Evolutionary conservation across 1,140 invertebrate genomes (phyloP).

Genomic region (Platorchestia sp.): DNA sequence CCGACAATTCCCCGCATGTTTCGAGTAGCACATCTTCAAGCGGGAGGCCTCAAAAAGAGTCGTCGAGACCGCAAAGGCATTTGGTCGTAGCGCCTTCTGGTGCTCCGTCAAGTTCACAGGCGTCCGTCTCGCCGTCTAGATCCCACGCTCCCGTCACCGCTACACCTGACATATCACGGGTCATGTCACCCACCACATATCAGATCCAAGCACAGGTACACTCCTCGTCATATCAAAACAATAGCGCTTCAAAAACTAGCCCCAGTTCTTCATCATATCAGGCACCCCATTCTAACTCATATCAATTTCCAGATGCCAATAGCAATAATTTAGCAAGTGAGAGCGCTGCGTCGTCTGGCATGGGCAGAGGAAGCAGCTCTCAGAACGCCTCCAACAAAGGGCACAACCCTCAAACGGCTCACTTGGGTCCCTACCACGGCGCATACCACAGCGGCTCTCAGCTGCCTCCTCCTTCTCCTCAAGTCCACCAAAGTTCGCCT

Average conservation of each 20-base stretch:
- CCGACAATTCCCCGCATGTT: neutral
- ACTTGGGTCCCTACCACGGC: neutral
- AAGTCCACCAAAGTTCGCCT: neutral
- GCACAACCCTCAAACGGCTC: neutral
- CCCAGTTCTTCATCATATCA: conserved; percentile 45
- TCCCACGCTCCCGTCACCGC: neutral
- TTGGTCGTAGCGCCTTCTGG: neutral
- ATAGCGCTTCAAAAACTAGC: conserved; percentile 18
- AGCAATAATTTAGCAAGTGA: conserved; percentile 33
- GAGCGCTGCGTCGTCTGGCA: neutral
- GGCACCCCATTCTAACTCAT: neutral
- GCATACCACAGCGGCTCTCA: neutral
- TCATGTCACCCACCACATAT: conserved; percentile 23
- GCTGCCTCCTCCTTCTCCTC: neutral
- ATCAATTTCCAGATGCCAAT: conserved; percentile 28
- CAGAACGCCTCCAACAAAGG: neutral
- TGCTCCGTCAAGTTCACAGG: neutral
- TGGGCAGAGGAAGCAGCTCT: neutral
- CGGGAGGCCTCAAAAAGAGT: neutral
- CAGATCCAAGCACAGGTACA: conserved; percentile 42
- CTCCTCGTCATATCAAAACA: conserved; percentile 44
- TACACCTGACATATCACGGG: conserved; percentile 28
- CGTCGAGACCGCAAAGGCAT: neutral
- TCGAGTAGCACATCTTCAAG: neutral
- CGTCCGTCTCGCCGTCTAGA: neutral